A percentile compares a stretch with the other conserved stretches of the same genome.
phyloP scores from a whole-genome alignment of 2,888 invertebrate genomes.

The Phengaris arion region DNA sequence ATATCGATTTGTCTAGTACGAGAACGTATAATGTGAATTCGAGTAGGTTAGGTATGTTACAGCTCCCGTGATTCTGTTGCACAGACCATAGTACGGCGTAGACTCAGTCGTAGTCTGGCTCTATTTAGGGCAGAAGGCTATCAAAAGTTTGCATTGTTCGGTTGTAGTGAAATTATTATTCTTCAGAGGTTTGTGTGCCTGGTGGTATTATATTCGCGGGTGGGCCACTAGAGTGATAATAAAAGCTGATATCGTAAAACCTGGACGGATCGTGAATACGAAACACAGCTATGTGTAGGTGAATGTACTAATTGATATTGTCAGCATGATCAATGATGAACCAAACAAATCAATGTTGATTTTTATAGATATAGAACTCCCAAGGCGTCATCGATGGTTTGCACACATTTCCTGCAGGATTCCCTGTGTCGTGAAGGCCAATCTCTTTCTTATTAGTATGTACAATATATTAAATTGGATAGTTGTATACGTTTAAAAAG shows the following conservation, averaged over 20 bases:
- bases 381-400: not conserved
- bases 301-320: slow-evolving; percentile 39
- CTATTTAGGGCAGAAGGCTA: slow-evolving; percentile 59
- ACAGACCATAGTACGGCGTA: slow-evolving; percentile 1
- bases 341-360: slow-evolving; percentile 20
- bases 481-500: too few species aligned
- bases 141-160: slow-evolving; percentile 58
- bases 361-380: slow-evolving; percentile 14
- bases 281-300: slow-evolving; percentile 40
- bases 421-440: too few species aligned
- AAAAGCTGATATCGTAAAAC: slow-evolving; percentile 47
- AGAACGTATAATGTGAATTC: slow-evolving; percentile 13
- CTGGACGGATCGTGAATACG: slow-evolving; percentile 57
- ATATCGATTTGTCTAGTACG: not conserved
- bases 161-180: slow-evolving; percentile 62
- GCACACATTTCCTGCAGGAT: too few species aligned
- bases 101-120: slow-evolving; percentile 38
- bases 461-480: too few species aligned
- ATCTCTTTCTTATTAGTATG: too few species aligned
- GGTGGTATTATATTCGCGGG: slow-evolving; percentile 61
- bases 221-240: slow-evolving; percentile 57
- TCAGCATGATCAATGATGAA: slow-evolving; percentile 7
- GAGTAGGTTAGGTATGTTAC: not conserved
- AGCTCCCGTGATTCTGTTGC: slow-evolving; percentile 8
- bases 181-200: slow-evolving; percentile 51